Evolutionary conservation across 2,113 vertebrate genomes (phyloP).

Genomic region (Poecilia latipinna): DNA sequence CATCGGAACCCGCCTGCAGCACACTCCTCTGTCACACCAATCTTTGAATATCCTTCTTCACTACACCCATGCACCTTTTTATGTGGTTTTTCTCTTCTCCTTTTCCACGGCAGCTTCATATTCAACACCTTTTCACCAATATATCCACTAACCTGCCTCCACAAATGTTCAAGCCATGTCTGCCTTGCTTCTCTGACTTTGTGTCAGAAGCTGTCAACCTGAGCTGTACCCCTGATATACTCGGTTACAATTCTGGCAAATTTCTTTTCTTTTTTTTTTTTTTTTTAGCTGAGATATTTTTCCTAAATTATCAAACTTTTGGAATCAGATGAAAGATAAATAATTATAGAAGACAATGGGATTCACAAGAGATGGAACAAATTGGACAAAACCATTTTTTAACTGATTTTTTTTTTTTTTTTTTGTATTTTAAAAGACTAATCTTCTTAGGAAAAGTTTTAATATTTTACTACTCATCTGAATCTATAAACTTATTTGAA

Average conservation of each 20-base stretch:
- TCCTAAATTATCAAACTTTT: not conserved
- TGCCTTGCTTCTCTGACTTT: not conserved
- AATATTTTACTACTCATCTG: not conserved
- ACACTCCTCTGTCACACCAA: not conserved
- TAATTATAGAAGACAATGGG: not conserved
- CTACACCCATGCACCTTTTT: not conserved
- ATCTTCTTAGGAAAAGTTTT: not conserved
- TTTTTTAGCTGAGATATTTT: not conserved
- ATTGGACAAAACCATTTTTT: not conserved
- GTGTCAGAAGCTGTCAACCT: not conserved
- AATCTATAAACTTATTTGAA: not conserved
- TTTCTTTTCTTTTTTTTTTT: not conserved
- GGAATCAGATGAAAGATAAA: not conserved
- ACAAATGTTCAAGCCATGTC: not conserved
- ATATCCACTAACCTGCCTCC: not conserved
- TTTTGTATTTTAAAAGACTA: not conserved
- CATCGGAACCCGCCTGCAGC: too few species aligned
- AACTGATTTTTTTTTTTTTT: not conserved
- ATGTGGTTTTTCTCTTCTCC: not conserved
- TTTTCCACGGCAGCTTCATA: not conserved
- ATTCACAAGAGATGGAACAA: not conserved
- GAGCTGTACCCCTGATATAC: not conserved
- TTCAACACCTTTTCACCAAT: not conserved
- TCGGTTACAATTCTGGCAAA: not conserved
- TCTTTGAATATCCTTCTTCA: not conserved